Base-by-base conservation (phyloP, 2,888 invertebrate genomes). In the Lobophora halterata region DNA sequence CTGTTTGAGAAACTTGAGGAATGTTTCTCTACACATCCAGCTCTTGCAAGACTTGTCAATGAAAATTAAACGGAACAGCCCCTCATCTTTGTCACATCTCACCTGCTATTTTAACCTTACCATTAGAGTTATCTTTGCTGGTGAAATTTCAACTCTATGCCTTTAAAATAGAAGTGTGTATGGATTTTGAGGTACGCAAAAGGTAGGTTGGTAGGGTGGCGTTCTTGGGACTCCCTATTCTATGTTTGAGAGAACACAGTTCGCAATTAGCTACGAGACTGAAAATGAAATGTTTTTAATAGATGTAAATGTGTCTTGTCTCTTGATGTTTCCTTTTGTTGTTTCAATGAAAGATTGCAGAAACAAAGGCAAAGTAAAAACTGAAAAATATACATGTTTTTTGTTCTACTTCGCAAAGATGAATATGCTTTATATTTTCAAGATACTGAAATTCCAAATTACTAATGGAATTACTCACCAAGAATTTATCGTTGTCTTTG, bases 31-130 rank as follows among this genome's bases (percentile, higher is more conserved):
- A n/a, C 18, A 25, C 31, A 42, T 39, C 26, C 23, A 31, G 16
- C 19, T 45, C 24, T n/a, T 35, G 42, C 63, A 50, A 65, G 67
- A 65, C 65, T 74, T 68, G 69, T 72, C 77, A 76, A 75, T 77
- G 77, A 69, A 74, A 79, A 79, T 79, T 75, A 75, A 79, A 77
- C 71, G 65, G 61, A 67, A 67, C 65, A 49, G 48, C 73, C 71
- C 68, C 67, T 72, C 69, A 71, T 76, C 74, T 75, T 68, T 74
- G 72, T 78, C 71, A 68, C 72, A 64, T 67, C 55, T 52, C 44
- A 46, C 39, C 34, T 45, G 38, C 45, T 34, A 59, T 45, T 34
- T 20, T 26, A 7, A 2, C 4, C 36, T 41, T 34, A 39, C 31
- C 18, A 13, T 4, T 8, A 3, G 0, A 7, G 6, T 8, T 6